Conservation (phyloP, 2,888 invertebrate species). For the Nomada hirtipes region DNA sequence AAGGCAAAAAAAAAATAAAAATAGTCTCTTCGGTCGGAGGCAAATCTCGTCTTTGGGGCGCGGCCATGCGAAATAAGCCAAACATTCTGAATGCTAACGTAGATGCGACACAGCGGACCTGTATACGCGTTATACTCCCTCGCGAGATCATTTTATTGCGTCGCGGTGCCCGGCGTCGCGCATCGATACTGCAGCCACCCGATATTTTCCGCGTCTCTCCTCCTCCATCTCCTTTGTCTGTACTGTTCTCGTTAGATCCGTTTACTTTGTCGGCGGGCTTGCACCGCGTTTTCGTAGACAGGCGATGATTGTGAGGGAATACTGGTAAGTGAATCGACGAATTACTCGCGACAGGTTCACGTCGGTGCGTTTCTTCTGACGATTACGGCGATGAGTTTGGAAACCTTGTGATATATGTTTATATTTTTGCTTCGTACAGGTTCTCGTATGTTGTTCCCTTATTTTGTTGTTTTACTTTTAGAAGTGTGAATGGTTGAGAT, state of each 20-base stretch:
- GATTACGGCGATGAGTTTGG: not conserved
- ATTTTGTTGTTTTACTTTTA: not conserved
- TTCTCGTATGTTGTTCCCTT: not conserved
- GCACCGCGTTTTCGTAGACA: constrained; percentile 1
- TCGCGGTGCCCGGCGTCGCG: constrained; percentile 41
- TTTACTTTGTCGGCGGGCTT: not conserved
- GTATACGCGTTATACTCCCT: constrained; percentile 59
- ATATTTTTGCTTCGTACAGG: not conserved
- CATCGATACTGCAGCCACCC: constrained; percentile 49
- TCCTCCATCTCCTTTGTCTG: not conserved
- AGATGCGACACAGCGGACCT: constrained; percentile 74
- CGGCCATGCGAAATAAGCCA: constrained; percentile 84
- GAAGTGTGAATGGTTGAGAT: not conserved
- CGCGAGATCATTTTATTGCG: constrained; percentile 62
- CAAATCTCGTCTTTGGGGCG: constrained; percentile 83
- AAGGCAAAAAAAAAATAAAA: constrained; percentile 64
- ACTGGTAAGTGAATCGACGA: constrained; percentile 12
- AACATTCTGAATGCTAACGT: constrained; percentile 83
- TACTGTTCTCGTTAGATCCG: not conserved
- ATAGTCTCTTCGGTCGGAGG: constrained; percentile 79
- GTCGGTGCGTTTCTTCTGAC: not conserved
- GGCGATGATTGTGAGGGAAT: constrained; percentile 8
- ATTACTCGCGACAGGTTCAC: not conserved
- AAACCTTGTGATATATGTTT: constrained; percentile 20
- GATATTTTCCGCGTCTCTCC: constrained; percentile 32